Evolutionary conservation across 2,113 vertebrate genomes (phyloP).

Genomic region (Paracanthobrama guichenoti): DNA sequence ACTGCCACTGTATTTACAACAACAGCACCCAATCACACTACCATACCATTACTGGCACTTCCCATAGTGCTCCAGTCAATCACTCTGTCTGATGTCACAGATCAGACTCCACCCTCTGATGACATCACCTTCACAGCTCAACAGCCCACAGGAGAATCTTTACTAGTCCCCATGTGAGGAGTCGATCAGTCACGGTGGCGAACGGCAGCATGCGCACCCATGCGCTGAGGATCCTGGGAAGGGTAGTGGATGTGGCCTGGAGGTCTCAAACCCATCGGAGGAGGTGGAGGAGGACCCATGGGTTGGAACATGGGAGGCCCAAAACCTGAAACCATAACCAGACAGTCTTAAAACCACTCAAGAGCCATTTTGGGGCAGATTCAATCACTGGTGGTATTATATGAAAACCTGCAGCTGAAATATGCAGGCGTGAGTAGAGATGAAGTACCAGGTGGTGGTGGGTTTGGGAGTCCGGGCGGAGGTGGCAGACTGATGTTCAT

Average conservation of each 20-base stretch:
- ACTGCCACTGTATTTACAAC: neutral
- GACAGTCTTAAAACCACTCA: neutral
- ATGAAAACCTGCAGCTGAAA: no score
- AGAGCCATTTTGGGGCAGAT: no score
- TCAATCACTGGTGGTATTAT: no score
- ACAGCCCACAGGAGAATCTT: neutral
- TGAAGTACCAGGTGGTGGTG: conserved; percentile 87
- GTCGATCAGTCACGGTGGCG: conserved; percentile 76
- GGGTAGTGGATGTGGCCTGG: conserved; percentile 95
- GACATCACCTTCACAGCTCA: conserved; percentile 2
- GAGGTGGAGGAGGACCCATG: conserved; percentile 88
- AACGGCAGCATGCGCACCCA: conserved; percentile 89
- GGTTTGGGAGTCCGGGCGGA: conserved; percentile 86
- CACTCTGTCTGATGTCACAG: conserved; percentile 1
- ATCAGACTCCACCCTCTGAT: neutral
- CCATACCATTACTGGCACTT: neutral
- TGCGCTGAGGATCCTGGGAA: conserved; percentile 94
- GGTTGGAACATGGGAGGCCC: conserved; percentile 82
- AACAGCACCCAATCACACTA: neutral
- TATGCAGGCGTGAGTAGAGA: neutral
- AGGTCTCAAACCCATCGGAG: conserved; percentile 89
- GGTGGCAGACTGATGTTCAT: conserved; percentile 90
- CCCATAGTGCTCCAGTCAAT: neutral
- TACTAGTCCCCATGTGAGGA: conserved; percentile 18
- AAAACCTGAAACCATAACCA: conserved; percentile 77